Conservation (phyloP, 1,140 invertebrate genomes). For the Phenacoccus solenopsis region DNA sequence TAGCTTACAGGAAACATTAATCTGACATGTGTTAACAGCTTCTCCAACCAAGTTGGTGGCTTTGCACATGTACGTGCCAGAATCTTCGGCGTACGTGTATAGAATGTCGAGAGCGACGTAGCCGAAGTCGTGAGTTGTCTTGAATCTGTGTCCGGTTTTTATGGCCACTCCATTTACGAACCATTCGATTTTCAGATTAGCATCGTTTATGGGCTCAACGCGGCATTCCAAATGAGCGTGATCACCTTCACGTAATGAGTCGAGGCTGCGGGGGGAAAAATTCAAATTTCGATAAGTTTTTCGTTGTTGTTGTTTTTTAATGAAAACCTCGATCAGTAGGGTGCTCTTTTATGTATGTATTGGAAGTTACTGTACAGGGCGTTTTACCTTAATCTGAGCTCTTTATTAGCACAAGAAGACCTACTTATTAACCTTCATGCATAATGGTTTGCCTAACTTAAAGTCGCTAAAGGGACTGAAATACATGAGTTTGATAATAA, state of each 20-base stretch:
- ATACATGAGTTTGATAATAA: no score
- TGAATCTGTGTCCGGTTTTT: constrained; percentile 69
- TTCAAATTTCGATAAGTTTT: background rate
- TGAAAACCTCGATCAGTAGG: no score
- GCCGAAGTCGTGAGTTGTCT: constrained; percentile 88
- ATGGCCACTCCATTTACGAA: constrained; percentile 73
- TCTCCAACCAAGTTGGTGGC: constrained; percentile 84
- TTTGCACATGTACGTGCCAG: constrained; percentile 86
- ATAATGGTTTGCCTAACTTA: no score
- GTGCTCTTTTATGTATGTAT: background rate
- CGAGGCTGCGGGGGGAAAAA: constrained; percentile 40
- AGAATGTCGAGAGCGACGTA: constrained; percentile 90
- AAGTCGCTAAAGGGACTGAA: no score
- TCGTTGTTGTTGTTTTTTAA: background rate
- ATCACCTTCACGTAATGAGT: constrained; percentile 78
- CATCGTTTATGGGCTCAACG: constrained; percentile 89
- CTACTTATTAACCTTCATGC: no score
- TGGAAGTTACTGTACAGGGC: no score
- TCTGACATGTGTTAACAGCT: constrained; percentile 80
- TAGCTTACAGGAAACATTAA: constrained; percentile 58
- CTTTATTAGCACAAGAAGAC: no score
- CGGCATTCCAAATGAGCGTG: constrained; percentile 90
- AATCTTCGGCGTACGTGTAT: constrained; percentile 86
- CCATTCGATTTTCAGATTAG: constrained; percentile 92
- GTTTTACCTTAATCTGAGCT: no score